Conservation (phyloP, 2,797 vertebrate genomes). For the Gastrophryne carolinensis region DNA sequence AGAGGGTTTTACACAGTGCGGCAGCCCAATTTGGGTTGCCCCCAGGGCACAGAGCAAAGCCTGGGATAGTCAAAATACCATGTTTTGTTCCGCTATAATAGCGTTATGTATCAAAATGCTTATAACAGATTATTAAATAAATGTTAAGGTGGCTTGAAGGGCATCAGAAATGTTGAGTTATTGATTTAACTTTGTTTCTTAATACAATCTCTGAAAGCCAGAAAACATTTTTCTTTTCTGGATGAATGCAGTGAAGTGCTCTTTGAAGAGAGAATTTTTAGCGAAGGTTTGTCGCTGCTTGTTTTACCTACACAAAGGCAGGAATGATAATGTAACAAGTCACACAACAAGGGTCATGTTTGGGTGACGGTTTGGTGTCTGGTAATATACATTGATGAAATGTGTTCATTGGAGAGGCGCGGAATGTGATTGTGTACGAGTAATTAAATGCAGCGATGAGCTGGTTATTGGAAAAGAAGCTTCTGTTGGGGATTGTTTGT, state of each 20-base stretch:
- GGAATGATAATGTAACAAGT: neutral
- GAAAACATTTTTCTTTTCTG: neutral
- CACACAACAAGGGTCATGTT: neutral
- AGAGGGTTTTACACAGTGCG: no score
- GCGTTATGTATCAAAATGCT: no score
- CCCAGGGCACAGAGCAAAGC: no score
- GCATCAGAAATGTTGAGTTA: neutral
- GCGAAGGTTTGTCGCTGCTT: neutral
- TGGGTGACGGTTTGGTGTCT: slow-evolving; percentile 22
- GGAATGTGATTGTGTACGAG: slow-evolving; percentile 52
- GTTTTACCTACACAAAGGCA: neutral
- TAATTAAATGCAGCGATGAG: slow-evolving; percentile 59
- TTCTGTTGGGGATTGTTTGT: slow-evolving; percentile 59
- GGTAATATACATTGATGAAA: slow-evolving; percentile 39
- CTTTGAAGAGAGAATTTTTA: neutral
- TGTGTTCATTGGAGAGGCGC: slow-evolving; percentile 34
- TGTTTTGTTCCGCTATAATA: no score
- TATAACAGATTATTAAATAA: no score
- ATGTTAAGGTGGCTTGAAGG: no score
- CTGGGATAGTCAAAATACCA: no score
- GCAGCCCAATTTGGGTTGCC: no score
- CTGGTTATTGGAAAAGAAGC: slow-evolving; percentile 58
- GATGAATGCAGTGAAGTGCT: neutral
- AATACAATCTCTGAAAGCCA: neutral
- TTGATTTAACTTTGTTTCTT: neutral